Percentiles rank a stretch among this genome's conserved stretches.
Conservation (phyloP, 1,140 invertebrate species). For the Trinorchestia longiramus region DNA sequence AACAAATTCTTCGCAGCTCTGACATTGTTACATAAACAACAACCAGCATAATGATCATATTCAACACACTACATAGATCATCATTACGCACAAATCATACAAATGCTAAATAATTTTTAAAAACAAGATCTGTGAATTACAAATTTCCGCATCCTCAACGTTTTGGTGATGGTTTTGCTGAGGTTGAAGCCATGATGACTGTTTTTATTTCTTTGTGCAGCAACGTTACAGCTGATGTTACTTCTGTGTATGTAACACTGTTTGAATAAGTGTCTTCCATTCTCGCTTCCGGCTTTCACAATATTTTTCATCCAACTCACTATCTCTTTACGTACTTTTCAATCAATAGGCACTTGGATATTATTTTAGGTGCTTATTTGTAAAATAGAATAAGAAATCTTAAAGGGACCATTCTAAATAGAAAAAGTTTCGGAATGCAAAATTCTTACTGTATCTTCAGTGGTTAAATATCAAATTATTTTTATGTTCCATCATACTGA, state of each 20-base stretch:
- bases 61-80: not conserved
- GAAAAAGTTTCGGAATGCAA: too few relatives aligned
- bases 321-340: not conserved
- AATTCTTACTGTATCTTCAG: too few relatives aligned
- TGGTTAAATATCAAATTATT: too few relatives aligned
- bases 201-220: not conserved
- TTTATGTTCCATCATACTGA: too few relatives aligned
- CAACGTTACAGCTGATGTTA: not conserved
- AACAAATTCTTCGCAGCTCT: too few relatives aligned
- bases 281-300: not conserved
- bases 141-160: not conserved
- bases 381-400: too few relatives aligned
- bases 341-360: not conserved
- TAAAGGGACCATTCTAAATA: too few relatives aligned
- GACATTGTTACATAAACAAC: not conserved
- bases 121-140: not conserved
- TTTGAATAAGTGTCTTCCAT: not conserved
- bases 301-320: not conserved
- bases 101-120: not conserved
- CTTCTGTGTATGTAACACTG: not conserved
- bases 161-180: not conserved
- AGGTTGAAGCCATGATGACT: not conserved
- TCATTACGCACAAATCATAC: not conserved
- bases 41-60: not conserved
- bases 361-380: too few relatives aligned